Evolutionary conservation across 1,140 invertebrate genomes (phyloP).

Genomic region (Aphelinus certus): DNA sequence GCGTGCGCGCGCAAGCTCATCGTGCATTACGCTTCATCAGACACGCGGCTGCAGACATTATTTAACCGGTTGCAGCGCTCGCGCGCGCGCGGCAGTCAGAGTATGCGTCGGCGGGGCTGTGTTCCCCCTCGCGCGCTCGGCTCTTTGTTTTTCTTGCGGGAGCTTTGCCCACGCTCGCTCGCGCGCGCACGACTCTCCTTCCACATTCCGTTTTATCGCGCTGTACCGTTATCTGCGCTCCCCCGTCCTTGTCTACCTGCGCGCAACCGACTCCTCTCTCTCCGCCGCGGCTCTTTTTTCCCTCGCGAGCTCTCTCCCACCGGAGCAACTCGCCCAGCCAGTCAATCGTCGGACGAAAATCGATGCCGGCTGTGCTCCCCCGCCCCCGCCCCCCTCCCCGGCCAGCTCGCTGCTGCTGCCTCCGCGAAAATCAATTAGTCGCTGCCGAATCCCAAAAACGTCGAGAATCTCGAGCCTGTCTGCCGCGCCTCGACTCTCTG

Average conservation of each 20-base stretch:
- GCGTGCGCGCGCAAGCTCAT: not conserved
- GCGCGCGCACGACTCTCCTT: constrained; percentile 28
- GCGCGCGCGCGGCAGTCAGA: no score
- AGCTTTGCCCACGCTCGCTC: no score
- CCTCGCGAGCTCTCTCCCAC: no score
- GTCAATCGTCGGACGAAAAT: constrained; percentile 8
- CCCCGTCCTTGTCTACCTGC: not conserved
- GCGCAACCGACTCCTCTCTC: not conserved
- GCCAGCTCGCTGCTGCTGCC: not conserved
- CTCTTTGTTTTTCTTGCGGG: not conserved
- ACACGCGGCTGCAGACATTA: not conserved
- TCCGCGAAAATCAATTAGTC: constrained; percentile 21
- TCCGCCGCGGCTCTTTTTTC: not conserved
- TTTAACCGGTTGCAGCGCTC: constrained; percentile 6
- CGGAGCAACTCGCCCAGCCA: not conserved
- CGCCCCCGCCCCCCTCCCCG: no score
- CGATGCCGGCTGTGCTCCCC: not conserved
- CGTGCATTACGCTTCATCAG: not conserved
- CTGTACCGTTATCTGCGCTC: constrained; percentile 37
- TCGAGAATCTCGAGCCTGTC: constrained; percentile 6
- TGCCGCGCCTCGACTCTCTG: not conserved
- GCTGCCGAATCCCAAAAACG: not conserved
- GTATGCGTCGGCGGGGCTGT: not conserved
- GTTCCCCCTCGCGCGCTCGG: not conserved
- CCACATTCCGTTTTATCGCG: constrained; percentile 33